These are phyloP conservation scores for Drosophila peninsularis DNA, from an alignment of 2,888 invertebrate species.

Conservation along the genomic window DNA sequence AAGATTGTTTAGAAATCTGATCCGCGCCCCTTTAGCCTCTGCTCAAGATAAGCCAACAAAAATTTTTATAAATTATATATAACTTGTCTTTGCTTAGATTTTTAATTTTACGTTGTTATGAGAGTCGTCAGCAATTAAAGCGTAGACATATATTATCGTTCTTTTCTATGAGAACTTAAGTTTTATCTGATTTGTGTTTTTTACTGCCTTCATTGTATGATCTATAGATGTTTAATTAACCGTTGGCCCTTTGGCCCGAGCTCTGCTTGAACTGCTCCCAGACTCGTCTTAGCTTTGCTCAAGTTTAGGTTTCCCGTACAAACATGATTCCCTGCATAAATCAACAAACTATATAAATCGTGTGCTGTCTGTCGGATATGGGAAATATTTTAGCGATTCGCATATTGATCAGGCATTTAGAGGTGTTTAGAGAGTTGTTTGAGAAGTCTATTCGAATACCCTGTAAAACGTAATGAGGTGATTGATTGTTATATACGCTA, in stretches of 20 bases:
- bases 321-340: conserved; percentile 4
- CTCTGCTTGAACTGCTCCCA: not conserved
- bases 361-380: conserved; percentile 10
- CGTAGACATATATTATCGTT: not conserved
- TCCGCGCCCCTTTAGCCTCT: not conserved
- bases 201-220: not conserved
- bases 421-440: conserved; percentile 3
- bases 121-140: conserved; percentile 6
- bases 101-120: not conserved
- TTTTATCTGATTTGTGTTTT: not conserved
- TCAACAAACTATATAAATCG: conserved; percentile 11
- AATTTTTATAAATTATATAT: no score
- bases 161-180: not conserved
- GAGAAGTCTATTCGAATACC: not conserved
- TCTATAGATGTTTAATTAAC: conserved; percentile 1
- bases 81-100: conserved; percentile 1
- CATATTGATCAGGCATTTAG: conserved; percentile 17
- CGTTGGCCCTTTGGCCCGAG: conserved; percentile 2
- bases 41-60: not conserved
- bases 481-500: not conserved
- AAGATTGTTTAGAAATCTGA: conserved; percentile 5
- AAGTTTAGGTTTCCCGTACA: not conserved
- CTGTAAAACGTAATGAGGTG: not conserved
- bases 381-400: conserved; percentile 12
- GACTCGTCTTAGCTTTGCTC: not conserved